These are phyloP conservation scores for Perizoma affinitatum DNA, from an alignment of 2,888 invertebrate genomes.

Conservation along the genomic window DNA sequence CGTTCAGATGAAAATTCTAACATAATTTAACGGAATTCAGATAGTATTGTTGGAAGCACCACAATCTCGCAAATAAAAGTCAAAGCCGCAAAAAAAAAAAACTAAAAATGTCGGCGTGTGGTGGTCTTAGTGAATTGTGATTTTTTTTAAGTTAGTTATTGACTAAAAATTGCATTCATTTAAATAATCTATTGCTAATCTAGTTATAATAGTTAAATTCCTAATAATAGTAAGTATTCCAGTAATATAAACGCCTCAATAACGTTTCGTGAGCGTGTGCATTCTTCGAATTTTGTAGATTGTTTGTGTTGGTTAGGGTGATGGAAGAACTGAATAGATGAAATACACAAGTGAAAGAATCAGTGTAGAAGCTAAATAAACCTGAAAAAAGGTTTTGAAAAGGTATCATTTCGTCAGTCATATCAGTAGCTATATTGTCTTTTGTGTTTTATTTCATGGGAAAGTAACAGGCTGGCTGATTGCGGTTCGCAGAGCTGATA, in stretches of 20 bases:
- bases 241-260: not conserved
- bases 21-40: too few species aligned
- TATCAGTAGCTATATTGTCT: conserved; percentile 20
- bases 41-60: too few species aligned
- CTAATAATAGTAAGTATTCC: not conserved
- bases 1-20: too few species aligned
- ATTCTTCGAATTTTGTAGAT: conserved; percentile 62
- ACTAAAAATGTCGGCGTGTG: conserved; percentile 71
- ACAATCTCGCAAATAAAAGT: not conserved
- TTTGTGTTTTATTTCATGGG: conserved; percentile 40
- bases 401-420: conserved; percentile 52
- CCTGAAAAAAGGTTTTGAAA: conserved; percentile 41
- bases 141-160: too few species aligned
- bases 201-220: not conserved
- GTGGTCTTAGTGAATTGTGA: conserved; percentile 45
- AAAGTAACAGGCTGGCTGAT: conserved; percentile 68
- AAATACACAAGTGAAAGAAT: conserved; percentile 66
- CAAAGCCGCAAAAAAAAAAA: conserved; percentile 24
- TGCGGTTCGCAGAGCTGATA: conserved; percentile 72
- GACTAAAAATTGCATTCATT: too few species aligned
- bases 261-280: conserved; percentile 52
- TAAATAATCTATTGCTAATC: too few species aligned
- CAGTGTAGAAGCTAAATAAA: conserved; percentile 50
- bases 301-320: conserved; percentile 71
- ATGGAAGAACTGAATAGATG: conserved; percentile 65